Conservation (phyloP, 1,140 invertebrate genomes). For the Alviniconcha marisindica region DNA sequence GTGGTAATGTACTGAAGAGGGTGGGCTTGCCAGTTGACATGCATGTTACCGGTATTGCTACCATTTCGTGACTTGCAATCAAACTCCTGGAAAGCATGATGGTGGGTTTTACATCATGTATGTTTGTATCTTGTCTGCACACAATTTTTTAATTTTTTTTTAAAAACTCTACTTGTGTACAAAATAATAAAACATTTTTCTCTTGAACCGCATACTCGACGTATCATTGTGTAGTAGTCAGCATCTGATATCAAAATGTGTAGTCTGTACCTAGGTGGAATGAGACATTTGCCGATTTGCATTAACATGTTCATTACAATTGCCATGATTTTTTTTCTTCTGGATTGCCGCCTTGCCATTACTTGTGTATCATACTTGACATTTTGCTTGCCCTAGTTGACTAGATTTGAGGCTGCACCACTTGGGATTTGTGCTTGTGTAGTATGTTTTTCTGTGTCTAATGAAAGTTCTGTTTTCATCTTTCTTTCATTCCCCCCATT, state of each 20-base stretch:
- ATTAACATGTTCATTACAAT: conserved; percentile 14
- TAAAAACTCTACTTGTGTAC: conserved; percentile 29
- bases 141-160: conserved; percentile 21
- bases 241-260: neutral
- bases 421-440: conserved; percentile 32
- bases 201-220: neutral
- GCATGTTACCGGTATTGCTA: conserved; percentile 37
- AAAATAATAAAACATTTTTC: conserved; percentile 27
- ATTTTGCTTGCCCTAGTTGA: conserved; percentile 28
- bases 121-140: conserved; percentile 36
- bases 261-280: conserved; percentile 24
- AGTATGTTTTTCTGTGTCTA: conserved; percentile 35
- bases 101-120: conserved; percentile 37
- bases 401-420: conserved; percentile 30
- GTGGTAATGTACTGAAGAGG: neutral
- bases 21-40: conserved; percentile 35
- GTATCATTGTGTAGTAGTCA: conserved; percentile 2
- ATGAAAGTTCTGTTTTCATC: conserved; percentile 28
- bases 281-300: neutral
- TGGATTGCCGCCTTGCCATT: conserved; percentile 31
- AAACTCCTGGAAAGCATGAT: conserved; percentile 40
- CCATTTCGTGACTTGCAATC: conserved; percentile 36
- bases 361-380: conserved; percentile 13
- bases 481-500: conserved; percentile 22
- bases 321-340: neutral